Evolutionary conservation across 2,113 vertebrate species (phyloP), one percentile per base, ranked within the genome.

Genomic region (Nannobrachium achirus): DNA sequence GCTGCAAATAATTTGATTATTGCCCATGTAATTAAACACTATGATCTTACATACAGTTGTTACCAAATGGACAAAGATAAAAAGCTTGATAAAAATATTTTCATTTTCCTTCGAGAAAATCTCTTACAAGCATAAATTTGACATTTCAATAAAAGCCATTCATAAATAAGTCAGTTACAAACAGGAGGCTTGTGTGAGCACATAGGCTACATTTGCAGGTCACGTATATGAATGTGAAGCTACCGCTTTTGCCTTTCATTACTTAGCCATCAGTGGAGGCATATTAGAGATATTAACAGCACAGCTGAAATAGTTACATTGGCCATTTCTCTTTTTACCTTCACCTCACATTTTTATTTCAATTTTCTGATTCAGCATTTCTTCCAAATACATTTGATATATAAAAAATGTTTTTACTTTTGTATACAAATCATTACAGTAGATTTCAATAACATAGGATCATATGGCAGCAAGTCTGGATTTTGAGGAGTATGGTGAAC

Each of bases 351-450:
- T 8, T 16, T n/a, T 25, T 41, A 13, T 60, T 55, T 20, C 7
- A 7, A 50, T 44, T 75, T 66, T 53, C 11, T 38, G 46, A 16
- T 46, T 19, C 15, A 33, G 52, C 59, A 56, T 44, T 44, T 25
- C 44, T 55, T 40, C 14, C 25, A 33, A 3, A 46, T 72, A 10
- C 19, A 69, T 78, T 64, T 25, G 25, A 62, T 53, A 57, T 19
- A 19, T 20, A 7, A 15, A n/a, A 71, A 63, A 25, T 66, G 8
- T 38, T 20, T 40, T 38, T n/a, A 16, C 14, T 49, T 66, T 70
- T 33, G 3, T 69, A 13, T 46, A 74, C 46, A 55, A 60, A 56
- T 6, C 2, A 33, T 14, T 42, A 11, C 1, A 56, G 7, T 51
- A 53, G 4, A 14, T 45, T 4, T 56, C n/a, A 10, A 4, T 4